Base-by-base conservation (phyloP, 2,113 vertebrate species). In the Xenopus borealis region DNA sequence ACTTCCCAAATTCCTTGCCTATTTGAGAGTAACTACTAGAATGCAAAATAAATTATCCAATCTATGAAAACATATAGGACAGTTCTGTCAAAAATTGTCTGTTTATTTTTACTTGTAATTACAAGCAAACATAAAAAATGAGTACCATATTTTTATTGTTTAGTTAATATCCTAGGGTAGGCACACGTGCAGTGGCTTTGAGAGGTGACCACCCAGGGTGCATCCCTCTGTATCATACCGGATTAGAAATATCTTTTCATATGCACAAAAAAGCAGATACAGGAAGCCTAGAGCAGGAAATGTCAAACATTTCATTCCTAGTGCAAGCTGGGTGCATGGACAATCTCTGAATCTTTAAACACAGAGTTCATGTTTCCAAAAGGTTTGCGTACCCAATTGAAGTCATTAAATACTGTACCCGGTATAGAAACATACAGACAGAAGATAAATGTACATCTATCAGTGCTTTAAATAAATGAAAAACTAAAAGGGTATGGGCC, bases 251-350 rank as follows among this genome's bases (percentile, higher is more conserved):
- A 58, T 74, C 53, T 55, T 65, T 74, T 74, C 72, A 66, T 74
- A 66, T 66, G 62, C 72, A 74, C 62, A 53, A 74, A 66, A 40
- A 74, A 74, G 66, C 63, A 74, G 72, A 73, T 73, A 73, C 62
- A 73, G 72, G 71, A 73, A 73, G 50, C 52, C 30, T 14, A 45
- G 72, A 73, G 50, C 72, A 73, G 62, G 63, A 74, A 74, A 74
- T 47, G 72, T 74, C 62, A 74, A 66, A 74, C 72, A 59, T 66
- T 66, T 59, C 72, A 74, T 66, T n/a, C 17, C 47, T 57, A 27
- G 52, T 30, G 72, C 71, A 47, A 64, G 46, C 52, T 72, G 71
- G 62, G 61, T 40, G 71, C 52, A 46, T 53, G 71, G 71, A 47
- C 23, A 46, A 46, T 72, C n/a, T 52, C 58, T 64, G 71, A 14